Evolutionary conservation across 2,113 vertebrate species (phyloP).

Genomic region (Brachyhypopomus occidentalis): DNA sequence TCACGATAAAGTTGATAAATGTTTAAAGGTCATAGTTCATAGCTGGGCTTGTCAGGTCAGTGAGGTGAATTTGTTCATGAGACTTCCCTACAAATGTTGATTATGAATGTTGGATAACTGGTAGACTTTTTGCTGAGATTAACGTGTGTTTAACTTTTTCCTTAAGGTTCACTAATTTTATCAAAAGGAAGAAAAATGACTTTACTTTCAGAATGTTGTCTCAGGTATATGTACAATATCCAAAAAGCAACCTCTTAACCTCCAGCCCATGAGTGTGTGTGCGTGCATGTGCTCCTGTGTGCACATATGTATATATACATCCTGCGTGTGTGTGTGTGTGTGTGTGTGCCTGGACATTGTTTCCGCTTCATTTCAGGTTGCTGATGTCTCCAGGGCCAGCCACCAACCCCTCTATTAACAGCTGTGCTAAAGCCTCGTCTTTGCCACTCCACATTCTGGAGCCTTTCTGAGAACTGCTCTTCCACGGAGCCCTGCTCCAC

Average conservation of each 20-base stretch:
- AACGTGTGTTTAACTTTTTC: background rate
- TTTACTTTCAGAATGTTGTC: background rate
- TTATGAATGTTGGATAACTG: background rate
- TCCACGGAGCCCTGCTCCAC: background rate
- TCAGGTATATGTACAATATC: background rate
- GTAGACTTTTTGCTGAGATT: background rate
- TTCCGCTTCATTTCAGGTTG: constrained; percentile 49
- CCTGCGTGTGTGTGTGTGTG: constrained; percentile 14
- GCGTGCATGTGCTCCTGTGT: background rate
- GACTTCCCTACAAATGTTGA: background rate
- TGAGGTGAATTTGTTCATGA: background rate
- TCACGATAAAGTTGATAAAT: no score
- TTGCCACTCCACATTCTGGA: constrained; percentile 22
- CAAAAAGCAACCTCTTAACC: background rate
- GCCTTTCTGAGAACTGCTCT: constrained; percentile 31
- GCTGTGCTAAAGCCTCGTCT: constrained; percentile 40
- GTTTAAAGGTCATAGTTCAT: background rate
- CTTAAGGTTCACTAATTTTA: background rate
- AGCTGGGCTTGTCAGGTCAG: background rate
- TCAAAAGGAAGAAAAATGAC: background rate
- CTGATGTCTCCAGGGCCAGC: constrained; percentile 47
- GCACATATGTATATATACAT: constrained; percentile 25
- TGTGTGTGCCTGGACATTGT: constrained; percentile 43
- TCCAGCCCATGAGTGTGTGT: background rate
- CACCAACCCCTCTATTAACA: constrained; percentile 44